Base-by-base conservation (phyloP, 2,113 vertebrate genomes). In the Typhlomys cinereus region DNA sequence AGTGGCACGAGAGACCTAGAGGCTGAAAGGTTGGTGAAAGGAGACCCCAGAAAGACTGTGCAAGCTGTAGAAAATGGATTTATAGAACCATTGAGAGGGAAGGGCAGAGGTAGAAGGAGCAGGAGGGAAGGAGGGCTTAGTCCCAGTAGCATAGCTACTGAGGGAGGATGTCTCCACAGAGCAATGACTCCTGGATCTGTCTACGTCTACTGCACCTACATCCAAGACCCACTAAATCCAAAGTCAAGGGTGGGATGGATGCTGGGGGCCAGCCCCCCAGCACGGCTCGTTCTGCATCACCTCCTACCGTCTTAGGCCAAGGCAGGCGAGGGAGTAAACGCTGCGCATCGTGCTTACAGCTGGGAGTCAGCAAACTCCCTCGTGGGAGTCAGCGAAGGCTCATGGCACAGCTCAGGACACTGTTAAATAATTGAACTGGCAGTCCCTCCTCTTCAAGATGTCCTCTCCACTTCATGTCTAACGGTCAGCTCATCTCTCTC, bases 401-500 rank as follows among this genome's bases (percentile, higher is more conserved):
- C 50, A 21, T 11, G 36, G 59, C 39, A n/a, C 31, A 84, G 85
- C 34, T 50, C n/a, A 6, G 1, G 2, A 0, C 25, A 48, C 20
- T 50, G 27, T 23, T 39, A 59, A 52, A 36, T 11, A 61, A 61
- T 82, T 67, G 59, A 67, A 25, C 3, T 46, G 69, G 69, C 39
- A 14, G 46, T n/a, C 34, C 5, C 12, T 34, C 39, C 41, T 71
- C 36, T 84, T 50, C 41, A 59, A 2, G 25, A 12, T 29, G 20
- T 17, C 46, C 10, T 0, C 4, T 14, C n/a, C 39, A 59, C 57
- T 69, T 83, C 57, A 3, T 5, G 23, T 71, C 71, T 73, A 69
- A 54, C 27, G 66, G 39, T 34, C 34, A 86, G 54, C 27, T 89
- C 70, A n/a, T n/a, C 52, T 87, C 52, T 96, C 79, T 54, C 44